Percentiles rank a stretch among this genome's conserved stretches.
Evolutionary conservation across 2,888 invertebrate genomes (phyloP).

Genomic region (Drosophila rubida): DNA sequence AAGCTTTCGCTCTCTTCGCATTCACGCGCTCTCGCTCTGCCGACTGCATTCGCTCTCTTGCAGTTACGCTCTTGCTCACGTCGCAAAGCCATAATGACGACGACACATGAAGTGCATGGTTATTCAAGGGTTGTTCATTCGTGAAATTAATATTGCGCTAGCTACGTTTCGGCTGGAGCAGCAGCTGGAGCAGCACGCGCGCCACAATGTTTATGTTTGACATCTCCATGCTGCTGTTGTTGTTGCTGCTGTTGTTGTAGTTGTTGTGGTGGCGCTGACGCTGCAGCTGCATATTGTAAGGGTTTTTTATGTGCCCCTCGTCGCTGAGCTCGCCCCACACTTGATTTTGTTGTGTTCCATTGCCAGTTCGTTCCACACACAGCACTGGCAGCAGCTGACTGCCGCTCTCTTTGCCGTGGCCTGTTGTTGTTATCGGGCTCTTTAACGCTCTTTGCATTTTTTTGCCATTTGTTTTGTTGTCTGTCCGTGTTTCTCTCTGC

Average conservation of each 20-base stretch:
- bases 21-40: neutral
- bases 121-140: conserved; percentile 81
- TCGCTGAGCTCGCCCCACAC: conserved; percentile 34
- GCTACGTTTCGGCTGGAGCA: conserved; percentile 43
- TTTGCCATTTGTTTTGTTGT: conserved; percentile 32
- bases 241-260: conserved; percentile 40
- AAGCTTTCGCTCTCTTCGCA: conserved; percentile 11
- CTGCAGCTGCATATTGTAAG: conserved; percentile 70
- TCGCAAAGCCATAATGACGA: conserved; percentile 69
- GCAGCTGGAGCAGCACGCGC: conserved; percentile 59
- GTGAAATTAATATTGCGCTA: conserved; percentile 79
- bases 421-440: conserved; percentile 16
- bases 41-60: conserved; percentile 22
- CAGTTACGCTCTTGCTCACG: conserved; percentile 50
- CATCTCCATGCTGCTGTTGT: conserved; percentile 36
- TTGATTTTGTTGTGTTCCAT: conserved; percentile 58
- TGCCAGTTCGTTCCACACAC: conserved; percentile 55
- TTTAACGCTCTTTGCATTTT: conserved; percentile 17
- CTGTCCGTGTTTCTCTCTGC: conserved; percentile 5
- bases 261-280: conserved; percentile 33
- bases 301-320: conserved; percentile 59
- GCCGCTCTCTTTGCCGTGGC: conserved; percentile 15
- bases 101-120: conserved; percentile 77
- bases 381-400: conserved; percentile 9
- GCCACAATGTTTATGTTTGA: conserved; percentile 70